Evolutionary conservation across 2,797 vertebrate species (phyloP), one percentile per base, ranked within the genome.

Genomic region (Octomys mimax): DNA sequence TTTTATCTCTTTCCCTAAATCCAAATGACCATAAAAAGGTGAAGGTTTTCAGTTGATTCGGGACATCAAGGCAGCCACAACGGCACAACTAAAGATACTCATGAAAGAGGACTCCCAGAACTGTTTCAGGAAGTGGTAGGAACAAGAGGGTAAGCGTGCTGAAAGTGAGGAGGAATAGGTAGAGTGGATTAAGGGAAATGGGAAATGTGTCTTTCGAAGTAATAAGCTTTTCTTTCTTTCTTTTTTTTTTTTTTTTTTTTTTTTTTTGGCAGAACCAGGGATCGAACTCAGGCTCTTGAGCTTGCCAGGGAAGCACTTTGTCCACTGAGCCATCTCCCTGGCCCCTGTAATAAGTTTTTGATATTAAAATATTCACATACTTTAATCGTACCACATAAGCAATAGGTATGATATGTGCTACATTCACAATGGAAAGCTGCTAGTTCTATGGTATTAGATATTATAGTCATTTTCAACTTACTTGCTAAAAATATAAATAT

Each of bases 401-500:
- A 90, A 52, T 5, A 84, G 19, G 39, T 46, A 59, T 85, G 24
- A 90, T 7, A 79, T 84, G 28, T n/a, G 28, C 11, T 49, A 78
- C 13, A 54, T 0, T 61, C 31, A 31, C 33, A 24, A 14, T 18
- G 22, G 59, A 64, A 87, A 68, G 39, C 9, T 82, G 22, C n/a
- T 36, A 18, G 49, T 19, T 22, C 73, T 85, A 24, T 24, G 28
- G 14, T 9, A 33, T 1, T 59, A 57, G 46, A 92, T 61, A 84
- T 36, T 62, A 78, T 18, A 66, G 7, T 61, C 49, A 52, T 82
- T 83, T 92, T 75, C 54, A 92, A 33, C 12, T 28, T 64, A 84
- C 24, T 82, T 89, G 61, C 39, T 73, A 71, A 95, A 89, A 92
- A 62, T n/a, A 57, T 2, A 77, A 73, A 91, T 68, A 66, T 6